Conservation (phyloP, 2,797 vertebrate species). For the Hylomyscus alleni region DNA sequence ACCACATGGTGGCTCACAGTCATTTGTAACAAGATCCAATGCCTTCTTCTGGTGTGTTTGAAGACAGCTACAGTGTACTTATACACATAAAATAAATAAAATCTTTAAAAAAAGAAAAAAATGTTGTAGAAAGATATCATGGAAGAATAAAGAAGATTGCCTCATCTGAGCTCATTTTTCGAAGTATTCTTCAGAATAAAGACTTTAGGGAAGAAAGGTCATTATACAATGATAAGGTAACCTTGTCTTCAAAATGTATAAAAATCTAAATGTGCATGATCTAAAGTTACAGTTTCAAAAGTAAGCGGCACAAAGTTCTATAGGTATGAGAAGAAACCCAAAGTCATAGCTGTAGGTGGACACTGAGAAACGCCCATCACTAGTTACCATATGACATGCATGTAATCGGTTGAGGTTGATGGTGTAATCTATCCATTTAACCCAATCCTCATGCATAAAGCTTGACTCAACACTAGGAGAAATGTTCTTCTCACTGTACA, state of each 20-base stretch:
- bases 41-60: too few species aligned
- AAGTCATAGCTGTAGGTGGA: background rate
- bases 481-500: background rate
- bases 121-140: background rate
- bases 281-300: background rate
- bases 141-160: background rate
- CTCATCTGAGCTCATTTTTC: background rate
- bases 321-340: background rate
- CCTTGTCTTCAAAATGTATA: background rate
- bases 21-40: too few species aligned
- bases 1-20: too few species aligned
- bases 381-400: background rate
- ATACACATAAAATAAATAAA: too few species aligned
- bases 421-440: background rate
- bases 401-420: background rate
- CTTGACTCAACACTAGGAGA: background rate
- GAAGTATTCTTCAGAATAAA: background rate
- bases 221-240: background rate
- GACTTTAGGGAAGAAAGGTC: background rate
- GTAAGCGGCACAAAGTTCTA: background rate
- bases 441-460: background rate
- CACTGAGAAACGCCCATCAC: too few species aligned
- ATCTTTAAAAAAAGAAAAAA: too few species aligned
- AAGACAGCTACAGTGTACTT: too few species aligned
- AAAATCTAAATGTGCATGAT: background rate